Evolutionary conservation across 2,113 vertebrate genomes (phyloP), one percentile per base, ranked within the genome.

Genomic region (Sinocyclocheilus grahami): DNA sequence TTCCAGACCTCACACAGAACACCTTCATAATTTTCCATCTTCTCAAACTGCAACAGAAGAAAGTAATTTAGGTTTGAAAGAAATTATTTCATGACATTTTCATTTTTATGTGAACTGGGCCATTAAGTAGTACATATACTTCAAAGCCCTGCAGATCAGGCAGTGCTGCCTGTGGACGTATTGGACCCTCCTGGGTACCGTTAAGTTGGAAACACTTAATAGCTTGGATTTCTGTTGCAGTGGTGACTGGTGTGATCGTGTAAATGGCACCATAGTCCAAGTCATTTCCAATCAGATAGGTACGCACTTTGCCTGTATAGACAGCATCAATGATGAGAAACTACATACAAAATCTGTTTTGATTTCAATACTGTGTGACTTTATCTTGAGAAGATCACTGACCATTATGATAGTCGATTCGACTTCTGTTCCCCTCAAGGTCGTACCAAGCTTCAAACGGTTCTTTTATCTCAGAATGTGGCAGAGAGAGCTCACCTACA

Each of bases 161-260:
- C 79, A 96, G 89, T 1, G 93, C 88, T 0, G 86, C 89, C 85
- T 96, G 95, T 0, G 92, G 90, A 0, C 20, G 78, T 85, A 96
- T 91, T 0, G 89, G 89, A 0, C 93, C 93, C 0, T 94, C 92
- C 87, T 95, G 81, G 22, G 95, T 96, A 27, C 96, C 97, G 0
- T 93, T 95, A 84, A 95, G 85, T 90, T 94, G 95, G 90, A 97
- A 96, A 77, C 96, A 96, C 84, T 93, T 96, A 87, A 94, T 92
- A 20, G 91, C 85, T 87, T 94, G 95, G 16, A 95, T 33, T 33
- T 33, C 30, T 33, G 30, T 33, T 33, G 30, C 30, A 33, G 30
- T 33, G 30, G 30, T 96, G 88, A 95, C 94, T 0, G 95, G 95
- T 0, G 92, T 95, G 89, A 96, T 94, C 90, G 96, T 95, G 82